Evolutionary conservation across 2,113 vertebrate species (phyloP), one percentile per base, ranked within the genome.

Genomic region (Pipa parva): DNA sequence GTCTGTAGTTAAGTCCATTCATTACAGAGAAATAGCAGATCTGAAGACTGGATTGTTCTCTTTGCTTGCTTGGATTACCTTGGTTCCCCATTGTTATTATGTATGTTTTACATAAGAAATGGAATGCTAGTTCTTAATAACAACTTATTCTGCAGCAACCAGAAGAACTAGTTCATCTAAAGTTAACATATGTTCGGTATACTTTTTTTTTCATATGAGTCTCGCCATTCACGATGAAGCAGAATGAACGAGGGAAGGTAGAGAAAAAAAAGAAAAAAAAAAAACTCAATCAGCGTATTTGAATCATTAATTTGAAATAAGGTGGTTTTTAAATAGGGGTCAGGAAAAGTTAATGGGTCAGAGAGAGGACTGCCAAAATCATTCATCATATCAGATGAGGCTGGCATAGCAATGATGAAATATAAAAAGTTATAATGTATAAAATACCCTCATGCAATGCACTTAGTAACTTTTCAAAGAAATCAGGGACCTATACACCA

Each of bases 251-350:
- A 45, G 46, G n/a, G 57, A 24, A 49, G 5, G 46, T n/a, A n/a
- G n/a, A n/a, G n/a, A n/a, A 21, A 49, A 21, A 49, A 21, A 57
- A 57, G 52, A 13, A 45, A 51, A 59, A 68, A 51, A 58, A 58
- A 58, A 58, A 58, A 9, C 66, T 61, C 66, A 61, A 70, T 70
- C 66, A 70, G 66, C 66, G 66, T 45, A 61, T 70, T 54, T 70
- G 66, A 70, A 61, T 70, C 66, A 70, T 70, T 70, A 70, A 70
- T 70, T 70, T 70, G 66, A 70, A 70, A 70, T 70, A 70, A 70
- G 66, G 66, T 70, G 66, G 58, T 61, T 61, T 46, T 70, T 58
- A 70, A 70, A 70, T 70, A 70, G 66, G 66, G 66, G 66, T 70
- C 66, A 70, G 48, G 57, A 70, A 70, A 70, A 70, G 66, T 70